Evolutionary conservation across 2,888 invertebrate genomes (phyloP).

Genomic region (Pterostichus madidus): DNA sequence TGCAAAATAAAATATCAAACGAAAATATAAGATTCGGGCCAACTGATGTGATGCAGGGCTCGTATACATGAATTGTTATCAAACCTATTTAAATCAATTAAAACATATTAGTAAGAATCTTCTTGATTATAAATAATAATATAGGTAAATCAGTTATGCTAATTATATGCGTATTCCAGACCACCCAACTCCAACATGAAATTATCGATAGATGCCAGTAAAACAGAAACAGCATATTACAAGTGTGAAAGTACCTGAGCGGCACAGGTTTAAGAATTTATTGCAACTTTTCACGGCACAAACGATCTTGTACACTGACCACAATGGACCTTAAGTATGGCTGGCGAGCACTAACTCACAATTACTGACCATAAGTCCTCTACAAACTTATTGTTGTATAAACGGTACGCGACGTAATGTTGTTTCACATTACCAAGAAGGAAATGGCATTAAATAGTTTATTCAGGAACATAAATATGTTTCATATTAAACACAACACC

Average conservation of each 20-base stretch:
- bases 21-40: no score
- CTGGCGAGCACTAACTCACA: constrained; percentile 37
- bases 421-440: constrained; percentile 32
- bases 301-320: constrained; percentile 41
- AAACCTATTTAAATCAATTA: no score
- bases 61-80: no score
- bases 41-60: no score
- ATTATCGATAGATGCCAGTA: constrained; percentile 20
- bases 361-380: constrained; percentile 46
- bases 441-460: constrained; percentile 15
- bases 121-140: no score
- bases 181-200: constrained; percentile 31
- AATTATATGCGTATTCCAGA: constrained; percentile 11
- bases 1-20: no score
- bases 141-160: neutral
- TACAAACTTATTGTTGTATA: constrained; percentile 27
- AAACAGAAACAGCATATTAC: constrained; percentile 29
- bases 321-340: constrained; percentile 45
- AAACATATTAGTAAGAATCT: no score
- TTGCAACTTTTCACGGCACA: constrained; percentile 34
- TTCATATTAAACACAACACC: neutral
- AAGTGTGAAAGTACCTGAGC: constrained; percentile 36
- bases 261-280: constrained; percentile 35
- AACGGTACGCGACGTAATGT: constrained; percentile 25
- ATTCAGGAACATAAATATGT: neutral